Evolutionary conservation across 2,888 invertebrate genomes (phyloP).

Genomic region (Cordilura impudica): DNA sequence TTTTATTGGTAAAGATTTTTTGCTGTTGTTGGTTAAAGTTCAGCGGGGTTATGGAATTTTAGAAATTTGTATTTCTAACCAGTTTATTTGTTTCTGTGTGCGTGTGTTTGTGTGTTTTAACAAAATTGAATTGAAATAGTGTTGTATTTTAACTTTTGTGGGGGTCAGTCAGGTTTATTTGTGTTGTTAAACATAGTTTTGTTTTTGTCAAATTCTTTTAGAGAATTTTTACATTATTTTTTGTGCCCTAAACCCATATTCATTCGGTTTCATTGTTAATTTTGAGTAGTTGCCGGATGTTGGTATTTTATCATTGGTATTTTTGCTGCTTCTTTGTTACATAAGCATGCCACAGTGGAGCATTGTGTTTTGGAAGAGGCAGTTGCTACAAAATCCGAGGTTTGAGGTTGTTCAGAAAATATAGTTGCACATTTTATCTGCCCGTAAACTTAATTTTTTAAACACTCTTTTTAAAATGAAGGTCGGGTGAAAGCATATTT

Average conservation of each 20-base stretch:
- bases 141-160: slow-evolving; percentile 68
- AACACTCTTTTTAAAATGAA: no score
- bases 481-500: no score
- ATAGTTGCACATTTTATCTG: no score
- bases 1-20: slow-evolving; percentile 51
- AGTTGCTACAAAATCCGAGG: no score
- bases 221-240: slow-evolving; percentile 21
- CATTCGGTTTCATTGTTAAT: slow-evolving; percentile 67
- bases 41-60: slow-evolving; percentile 37
- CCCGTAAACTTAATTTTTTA: no score
- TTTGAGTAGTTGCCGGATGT: slow-evolving; percentile 67
- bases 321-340: slow-evolving; percentile 50
- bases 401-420: no score
- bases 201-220: slow-evolving; percentile 49
- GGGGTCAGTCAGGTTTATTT: slow-evolving; percentile 58
- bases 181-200: slow-evolving; percentile 48
- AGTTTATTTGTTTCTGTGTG: slow-evolving; percentile 21
- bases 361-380: slow-evolving; percentile 40
- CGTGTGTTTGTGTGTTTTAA: not conserved
- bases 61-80: slow-evolving; percentile 41
- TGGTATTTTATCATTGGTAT: slow-evolving; percentile 62
- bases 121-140: slow-evolving; percentile 72
- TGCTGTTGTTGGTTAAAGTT: slow-evolving; percentile 28
- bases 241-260: slow-evolving; percentile 50
- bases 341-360: no score